Percentiles rank a stretch among this genome's conserved stretches.
Evolutionary conservation across 2,797 vertebrate species (phyloP).

Genomic region (Enteromius viviparus): DNA sequence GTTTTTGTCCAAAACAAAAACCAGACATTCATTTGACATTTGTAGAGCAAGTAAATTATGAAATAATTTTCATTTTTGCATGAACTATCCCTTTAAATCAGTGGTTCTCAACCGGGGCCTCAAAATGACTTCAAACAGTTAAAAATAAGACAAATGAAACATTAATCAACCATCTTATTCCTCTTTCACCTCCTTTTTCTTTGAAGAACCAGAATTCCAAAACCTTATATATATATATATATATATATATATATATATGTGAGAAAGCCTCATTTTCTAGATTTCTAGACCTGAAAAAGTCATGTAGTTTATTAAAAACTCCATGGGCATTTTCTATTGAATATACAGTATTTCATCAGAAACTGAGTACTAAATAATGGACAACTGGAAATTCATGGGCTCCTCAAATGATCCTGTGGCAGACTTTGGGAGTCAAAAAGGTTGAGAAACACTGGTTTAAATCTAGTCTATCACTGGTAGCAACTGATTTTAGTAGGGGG

Average conservation of each 20-base stretch:
- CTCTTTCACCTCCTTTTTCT: neutral
- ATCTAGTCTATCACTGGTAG: neutral
- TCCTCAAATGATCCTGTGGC: neutral
- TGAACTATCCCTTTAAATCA: neutral
- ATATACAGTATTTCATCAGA: neutral
- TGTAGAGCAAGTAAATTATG: neutral
- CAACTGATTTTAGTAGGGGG: neutral
- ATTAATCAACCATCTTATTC: neutral
- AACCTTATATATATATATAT: neutral
- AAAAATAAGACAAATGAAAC: too few species aligned
- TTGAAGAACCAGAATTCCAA: neutral
- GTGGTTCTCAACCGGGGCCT: neutral
- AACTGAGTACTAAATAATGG: neutral
- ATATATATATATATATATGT: too few species aligned
- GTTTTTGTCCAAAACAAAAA: neutral
- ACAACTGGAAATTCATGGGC: neutral
- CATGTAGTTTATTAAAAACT: neutral
- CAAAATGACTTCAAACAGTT: neutral
- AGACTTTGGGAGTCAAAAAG: neutral
- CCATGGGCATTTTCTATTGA: neutral
- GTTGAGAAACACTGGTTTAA: slow-evolving; percentile 2
- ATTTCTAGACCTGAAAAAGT: neutral
- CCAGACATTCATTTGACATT: neutral
- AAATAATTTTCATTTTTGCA: neutral
- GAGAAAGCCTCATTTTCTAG: neutral